A percentile compares a stretch with the other conserved stretches of the same genome.
phyloP scores from a whole-genome alignment of 2,888 invertebrate genomes.

The Lamellibrachia satsuma region DNA sequence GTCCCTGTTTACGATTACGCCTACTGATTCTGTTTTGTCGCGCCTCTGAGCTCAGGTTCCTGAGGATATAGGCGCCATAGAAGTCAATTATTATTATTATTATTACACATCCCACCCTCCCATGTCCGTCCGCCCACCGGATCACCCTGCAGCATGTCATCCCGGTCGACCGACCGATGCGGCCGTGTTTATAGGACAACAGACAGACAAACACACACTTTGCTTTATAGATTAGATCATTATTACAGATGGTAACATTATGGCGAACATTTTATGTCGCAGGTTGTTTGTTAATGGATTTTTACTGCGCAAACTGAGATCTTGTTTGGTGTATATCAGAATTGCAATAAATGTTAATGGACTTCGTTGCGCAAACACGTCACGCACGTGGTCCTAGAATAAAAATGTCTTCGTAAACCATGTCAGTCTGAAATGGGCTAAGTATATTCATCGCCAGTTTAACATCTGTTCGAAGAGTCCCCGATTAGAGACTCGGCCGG shows the following conservation, averaged over 20 bases:
- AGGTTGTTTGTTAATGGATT: not conserved
- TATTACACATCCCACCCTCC: too few relatives aligned
- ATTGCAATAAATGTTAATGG: not conserved
- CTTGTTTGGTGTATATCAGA: not conserved
- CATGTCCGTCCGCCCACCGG: too few relatives aligned
- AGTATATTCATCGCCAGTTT: not conserved
- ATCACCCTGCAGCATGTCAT: too few relatives aligned
- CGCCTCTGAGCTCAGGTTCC: too few relatives aligned
- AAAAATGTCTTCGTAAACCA: not conserved
- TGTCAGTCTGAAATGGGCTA: not conserved
- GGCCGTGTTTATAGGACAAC: too few relatives aligned
- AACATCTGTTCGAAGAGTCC: not conserved
- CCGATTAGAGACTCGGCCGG: not conserved
- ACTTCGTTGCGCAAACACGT: not conserved
- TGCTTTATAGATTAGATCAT: not conserved
- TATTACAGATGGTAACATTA: not conserved
- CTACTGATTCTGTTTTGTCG: too few relatives aligned
- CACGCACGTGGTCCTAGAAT: not conserved
- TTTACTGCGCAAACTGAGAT: not conserved
- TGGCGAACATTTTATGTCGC: not conserved
- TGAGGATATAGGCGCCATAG: too few relatives aligned
- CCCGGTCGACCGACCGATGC: too few relatives aligned
- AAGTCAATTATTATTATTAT: too few relatives aligned
- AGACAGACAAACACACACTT: too few relatives aligned
- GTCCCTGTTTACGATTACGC: too few relatives aligned